Conservation (phyloP, 2,113 vertebrate species). For the Mungos mungo region DNA sequence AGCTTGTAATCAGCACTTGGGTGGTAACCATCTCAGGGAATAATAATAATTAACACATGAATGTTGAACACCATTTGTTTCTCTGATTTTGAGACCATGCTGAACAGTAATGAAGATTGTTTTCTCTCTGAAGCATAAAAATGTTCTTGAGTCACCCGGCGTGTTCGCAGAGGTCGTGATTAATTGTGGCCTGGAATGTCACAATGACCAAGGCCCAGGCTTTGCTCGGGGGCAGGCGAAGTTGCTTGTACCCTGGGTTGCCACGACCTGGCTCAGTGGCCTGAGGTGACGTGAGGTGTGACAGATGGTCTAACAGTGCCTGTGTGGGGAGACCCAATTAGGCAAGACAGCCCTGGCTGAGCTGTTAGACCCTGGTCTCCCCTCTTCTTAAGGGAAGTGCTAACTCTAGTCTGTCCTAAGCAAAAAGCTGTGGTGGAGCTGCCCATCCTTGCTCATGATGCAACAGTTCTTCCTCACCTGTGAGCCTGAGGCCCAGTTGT, state of each 20-base stretch:
- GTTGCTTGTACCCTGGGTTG: not conserved
- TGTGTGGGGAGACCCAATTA: not conserved
- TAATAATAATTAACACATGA: conserved; percentile 66
- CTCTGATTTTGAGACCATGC: conserved; percentile 28
- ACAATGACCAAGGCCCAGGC: conserved; percentile 3
- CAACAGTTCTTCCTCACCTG: not conserved
- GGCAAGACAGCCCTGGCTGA: not conserved
- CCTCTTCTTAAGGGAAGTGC: not conserved
- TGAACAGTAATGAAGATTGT: conserved; percentile 67
- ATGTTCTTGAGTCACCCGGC: conserved; percentile 6
- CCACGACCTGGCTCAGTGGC: not conserved
- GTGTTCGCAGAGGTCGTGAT: conserved; percentile 57
- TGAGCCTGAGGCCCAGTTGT: not conserved
- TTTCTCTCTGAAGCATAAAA: conserved; percentile 62
- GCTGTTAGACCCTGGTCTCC: not conserved
- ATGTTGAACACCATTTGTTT: conserved; percentile 47
- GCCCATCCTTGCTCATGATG: rapidly evolving
- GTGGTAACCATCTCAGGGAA: conserved; percentile 20
- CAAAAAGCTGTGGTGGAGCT: not conserved
- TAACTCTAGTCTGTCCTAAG: not conserved
- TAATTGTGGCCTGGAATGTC: conserved; percentile 42
- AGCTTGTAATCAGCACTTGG: conserved; percentile 36
- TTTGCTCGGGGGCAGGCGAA: not conserved
- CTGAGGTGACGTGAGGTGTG: not conserved
- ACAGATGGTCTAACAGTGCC: not conserved